A percentile compares a stretch with the other conserved stretches of the same genome.
Conservation (phyloP, 2,888 invertebrate genomes). For the Nebria salina region DNA sequence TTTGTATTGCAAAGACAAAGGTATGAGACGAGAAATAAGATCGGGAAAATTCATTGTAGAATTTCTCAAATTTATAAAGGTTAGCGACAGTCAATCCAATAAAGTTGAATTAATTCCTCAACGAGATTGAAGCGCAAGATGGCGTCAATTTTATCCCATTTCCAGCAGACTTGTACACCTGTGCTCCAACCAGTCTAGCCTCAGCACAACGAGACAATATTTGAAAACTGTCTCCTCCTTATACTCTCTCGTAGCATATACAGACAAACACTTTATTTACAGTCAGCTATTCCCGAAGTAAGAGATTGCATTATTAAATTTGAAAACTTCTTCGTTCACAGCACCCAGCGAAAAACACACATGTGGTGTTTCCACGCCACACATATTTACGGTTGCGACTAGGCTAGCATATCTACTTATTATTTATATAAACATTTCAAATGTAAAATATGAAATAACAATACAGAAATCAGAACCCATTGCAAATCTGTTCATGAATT, state of each 20-base stretch:
- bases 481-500: no score
- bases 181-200: neutral
- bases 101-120: no score
- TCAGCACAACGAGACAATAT: constrained; percentile 32
- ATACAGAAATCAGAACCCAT: neutral
- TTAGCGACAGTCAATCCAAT: no score
- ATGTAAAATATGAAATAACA: neutral
- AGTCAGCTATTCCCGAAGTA: constrained; percentile 38
- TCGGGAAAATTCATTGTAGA: no score
- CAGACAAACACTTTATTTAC: constrained; percentile 42
- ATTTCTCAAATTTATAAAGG: no score
- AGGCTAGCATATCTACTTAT: neutral
- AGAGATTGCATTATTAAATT: constrained; percentile 45
- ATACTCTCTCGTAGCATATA: neutral
- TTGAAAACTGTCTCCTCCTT: constrained; percentile 30
- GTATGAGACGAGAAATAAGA: no score
- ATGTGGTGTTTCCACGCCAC: constrained; percentile 20
- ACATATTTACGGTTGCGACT: neutral
- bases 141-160: neutral
- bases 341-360: constrained; percentile 3
- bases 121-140: neutral
- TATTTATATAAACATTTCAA: neutral
- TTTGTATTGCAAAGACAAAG: no score
- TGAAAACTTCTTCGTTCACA: constrained; percentile 26
- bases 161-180: neutral